Conservation (phyloP, 2,113 vertebrate species). For the Balaeniceps rex region DNA sequence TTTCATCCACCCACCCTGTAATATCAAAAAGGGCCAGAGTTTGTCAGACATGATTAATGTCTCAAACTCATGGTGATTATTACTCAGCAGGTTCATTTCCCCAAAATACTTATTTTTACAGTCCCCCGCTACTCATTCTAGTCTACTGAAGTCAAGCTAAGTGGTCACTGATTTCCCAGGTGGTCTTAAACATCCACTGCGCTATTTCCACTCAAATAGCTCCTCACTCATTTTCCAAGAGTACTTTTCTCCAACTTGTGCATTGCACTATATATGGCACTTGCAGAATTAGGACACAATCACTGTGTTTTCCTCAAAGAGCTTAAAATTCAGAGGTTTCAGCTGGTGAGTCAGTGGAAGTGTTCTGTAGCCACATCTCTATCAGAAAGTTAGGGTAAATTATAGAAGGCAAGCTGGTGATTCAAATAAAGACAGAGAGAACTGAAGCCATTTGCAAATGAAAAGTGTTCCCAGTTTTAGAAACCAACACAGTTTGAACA, state of each 20-base stretch:
- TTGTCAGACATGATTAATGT: constrained; percentile 21
- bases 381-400: not conserved
- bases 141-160: constrained; percentile 15
- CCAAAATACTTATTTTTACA: not conserved
- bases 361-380: not conserved
- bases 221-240: constrained; percentile 3
- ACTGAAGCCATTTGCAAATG: constrained; percentile 23
- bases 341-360: constrained; percentile 11
- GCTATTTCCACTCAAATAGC: not conserved
- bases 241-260: not conserved
- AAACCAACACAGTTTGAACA: not conserved
- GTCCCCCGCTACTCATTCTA: not conserved
- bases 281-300: not conserved
- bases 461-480: constrained; percentile 40
- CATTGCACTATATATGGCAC: not conserved
- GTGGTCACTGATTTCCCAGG: constrained; percentile 9
- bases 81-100: not conserved
- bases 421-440: not conserved
- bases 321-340: not conserved
- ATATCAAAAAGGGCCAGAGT: not conserved
- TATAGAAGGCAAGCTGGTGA: not conserved
- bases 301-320: not conserved
- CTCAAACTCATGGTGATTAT: not conserved
- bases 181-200: not conserved
- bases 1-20: not conserved